Conservation (phyloP, 2,113 vertebrate genomes). For the Colaptes auratus region DNA sequence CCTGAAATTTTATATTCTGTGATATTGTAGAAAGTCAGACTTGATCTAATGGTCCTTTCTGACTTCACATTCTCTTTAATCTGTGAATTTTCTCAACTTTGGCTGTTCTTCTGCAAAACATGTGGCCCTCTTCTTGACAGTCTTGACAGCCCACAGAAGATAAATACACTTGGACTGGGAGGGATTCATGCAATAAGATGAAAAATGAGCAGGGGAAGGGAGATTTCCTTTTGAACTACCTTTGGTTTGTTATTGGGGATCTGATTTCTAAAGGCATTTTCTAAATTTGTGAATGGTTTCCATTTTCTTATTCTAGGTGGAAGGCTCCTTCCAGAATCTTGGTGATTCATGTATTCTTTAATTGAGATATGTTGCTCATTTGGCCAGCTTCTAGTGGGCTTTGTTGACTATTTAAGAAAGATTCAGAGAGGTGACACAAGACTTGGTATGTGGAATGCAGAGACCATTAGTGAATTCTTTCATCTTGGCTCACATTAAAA, state of each 20-base stretch:
- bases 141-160: not conserved
- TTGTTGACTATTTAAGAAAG: not conserved
- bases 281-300: not conserved
- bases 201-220: not conserved
- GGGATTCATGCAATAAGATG: slow-evolving; percentile 2
- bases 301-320: not conserved
- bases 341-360: not conserved
- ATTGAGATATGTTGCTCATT: not conserved
- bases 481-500: not conserved
- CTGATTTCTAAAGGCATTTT: not conserved
- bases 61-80: slow-evolving; percentile 2
- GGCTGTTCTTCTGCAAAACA: not conserved
- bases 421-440: not conserved
- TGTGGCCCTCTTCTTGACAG: slow-evolving; percentile 14
- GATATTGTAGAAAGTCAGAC: not conserved
- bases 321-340: not conserved
- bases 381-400: not conserved
- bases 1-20: slow-evolving; percentile 11
- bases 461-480: not conserved
- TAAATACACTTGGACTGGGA: not conserved
- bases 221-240: not conserved
- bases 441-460: not conserved
- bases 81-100: not conserved
- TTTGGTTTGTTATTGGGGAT: not conserved
- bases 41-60: slow-evolving; percentile 11